Evolutionary conservation across 1,140 invertebrate species (phyloP).

Genomic region (Bicyclus anynana): DNA sequence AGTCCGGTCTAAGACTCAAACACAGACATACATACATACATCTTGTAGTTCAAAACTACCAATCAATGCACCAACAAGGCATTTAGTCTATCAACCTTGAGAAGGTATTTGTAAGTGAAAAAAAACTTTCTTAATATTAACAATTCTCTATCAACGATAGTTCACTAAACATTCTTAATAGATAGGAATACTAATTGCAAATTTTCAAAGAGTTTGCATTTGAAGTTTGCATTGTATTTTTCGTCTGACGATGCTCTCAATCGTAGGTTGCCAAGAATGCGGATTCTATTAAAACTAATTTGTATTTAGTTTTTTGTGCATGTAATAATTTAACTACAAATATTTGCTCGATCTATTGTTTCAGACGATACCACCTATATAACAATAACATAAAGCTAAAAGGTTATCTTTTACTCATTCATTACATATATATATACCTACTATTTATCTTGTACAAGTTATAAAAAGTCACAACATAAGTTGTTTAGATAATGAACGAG

Average conservation of each 20-base stretch:
- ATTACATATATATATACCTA: neutral
- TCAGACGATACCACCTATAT: neutral
- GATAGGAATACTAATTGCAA: no score
- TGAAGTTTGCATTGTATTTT: neutral
- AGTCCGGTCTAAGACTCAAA: no score
- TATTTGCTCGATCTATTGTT: conserved; percentile 8
- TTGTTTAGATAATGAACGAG: conserved; percentile 1
- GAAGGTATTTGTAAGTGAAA: no score
- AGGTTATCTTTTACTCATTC: conserved; percentile 20
- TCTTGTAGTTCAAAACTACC: no score
- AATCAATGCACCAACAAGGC: no score
- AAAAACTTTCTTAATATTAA: no score
- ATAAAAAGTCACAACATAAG: conserved; percentile 11
- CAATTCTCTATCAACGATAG: no score
- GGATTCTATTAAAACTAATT: neutral
- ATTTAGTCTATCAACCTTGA: no score
- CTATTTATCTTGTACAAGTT: conserved; percentile 10
- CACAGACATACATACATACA: no score
- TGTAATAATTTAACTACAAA: neutral
- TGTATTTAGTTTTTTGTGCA: neutral
- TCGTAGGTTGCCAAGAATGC: neutral
- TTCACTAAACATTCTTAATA: no score
- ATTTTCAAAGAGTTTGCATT: no score
- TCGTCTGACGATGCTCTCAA: neutral
- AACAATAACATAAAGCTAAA: conserved; percentile 18